Conservation (phyloP, 2,797 vertebrate genomes). For the Xyrichtys novacula region DNA sequence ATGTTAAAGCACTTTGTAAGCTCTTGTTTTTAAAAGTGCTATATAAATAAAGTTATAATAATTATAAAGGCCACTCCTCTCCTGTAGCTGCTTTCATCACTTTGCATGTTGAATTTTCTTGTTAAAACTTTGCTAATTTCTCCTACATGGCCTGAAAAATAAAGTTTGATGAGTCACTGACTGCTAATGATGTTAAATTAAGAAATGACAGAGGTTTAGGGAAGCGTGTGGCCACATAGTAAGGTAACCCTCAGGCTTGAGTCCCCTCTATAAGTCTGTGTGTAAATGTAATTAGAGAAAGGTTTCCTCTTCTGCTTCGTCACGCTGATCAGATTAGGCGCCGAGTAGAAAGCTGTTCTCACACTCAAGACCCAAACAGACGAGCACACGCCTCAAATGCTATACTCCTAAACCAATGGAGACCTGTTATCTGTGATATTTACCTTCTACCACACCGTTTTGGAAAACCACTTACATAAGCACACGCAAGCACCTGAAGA, state of each 20-base stretch:
- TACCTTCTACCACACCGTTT: slow-evolving; percentile 3
- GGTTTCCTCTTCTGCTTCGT: slow-evolving; percentile 52
- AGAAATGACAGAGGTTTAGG: slow-evolving; percentile 4
- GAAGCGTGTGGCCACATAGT: slow-evolving; percentile 26
- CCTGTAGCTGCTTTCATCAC: too few relatives aligned
- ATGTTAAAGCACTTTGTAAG: too few relatives aligned
- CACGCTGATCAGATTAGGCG: slow-evolving; percentile 79
- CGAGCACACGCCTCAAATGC: slow-evolving; percentile 12
- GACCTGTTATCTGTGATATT: slow-evolving; percentile 11
- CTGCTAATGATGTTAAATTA: slow-evolving; percentile 20
- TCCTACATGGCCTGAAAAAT: slow-evolving; percentile 17
- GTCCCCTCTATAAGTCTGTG: slow-evolving; percentile 42
- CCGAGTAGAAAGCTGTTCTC: slow-evolving; percentile 59
- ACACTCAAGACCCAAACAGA: slow-evolving; percentile 29
- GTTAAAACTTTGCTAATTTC: background rate
- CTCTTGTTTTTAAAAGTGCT: too few relatives aligned
- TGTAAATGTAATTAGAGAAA: slow-evolving; percentile 76
- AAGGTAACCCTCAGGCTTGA: slow-evolving; percentile 21
- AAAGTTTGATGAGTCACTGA: slow-evolving; percentile 33
- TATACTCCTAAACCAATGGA: slow-evolving; percentile 19
- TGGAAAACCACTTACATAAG: slow-evolving; percentile 1
- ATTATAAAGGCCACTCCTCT: too few relatives aligned
- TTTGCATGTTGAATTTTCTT: background rate
- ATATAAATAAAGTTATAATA: too few relatives aligned
- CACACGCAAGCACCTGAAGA: slow-evolving; percentile 1